Conservation (phyloP, 2,797 vertebrate genomes). For the Siniperca obscura region DNA sequence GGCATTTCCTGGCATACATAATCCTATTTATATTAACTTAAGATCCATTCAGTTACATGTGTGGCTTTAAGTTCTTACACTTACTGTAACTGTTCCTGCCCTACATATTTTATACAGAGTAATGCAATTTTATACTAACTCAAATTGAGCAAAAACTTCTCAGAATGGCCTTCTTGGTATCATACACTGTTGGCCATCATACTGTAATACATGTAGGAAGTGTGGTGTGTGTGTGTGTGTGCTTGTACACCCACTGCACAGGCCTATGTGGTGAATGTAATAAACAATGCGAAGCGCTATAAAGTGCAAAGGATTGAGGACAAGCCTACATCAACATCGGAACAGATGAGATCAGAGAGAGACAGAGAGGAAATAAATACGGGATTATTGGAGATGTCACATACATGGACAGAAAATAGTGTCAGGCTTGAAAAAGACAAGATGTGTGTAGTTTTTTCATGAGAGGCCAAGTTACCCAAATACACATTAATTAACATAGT, state of each 20-base stretch:
- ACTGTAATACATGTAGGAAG: background rate
- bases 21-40: background rate
- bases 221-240: background rate
- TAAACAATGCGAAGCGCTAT: slow-evolving; percentile 58
- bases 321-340: slow-evolving; percentile 60
- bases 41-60: background rate
- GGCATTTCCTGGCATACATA: background rate
- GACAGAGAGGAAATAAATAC: slow-evolving; percentile 52
- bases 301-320: slow-evolving; percentile 70
- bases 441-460: background rate
- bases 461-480: background rate
- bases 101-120: background rate
- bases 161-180: background rate
- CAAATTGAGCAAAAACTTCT: background rate
- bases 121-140: background rate
- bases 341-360: slow-evolving; percentile 54
- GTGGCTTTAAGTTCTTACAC: background rate
- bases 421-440: slow-evolving; percentile 38
- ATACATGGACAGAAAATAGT: slow-evolving; percentile 54
- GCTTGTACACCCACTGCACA: background rate
- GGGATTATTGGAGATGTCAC: slow-evolving; percentile 68
- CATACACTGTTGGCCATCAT: too few species aligned
- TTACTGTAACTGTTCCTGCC: background rate
- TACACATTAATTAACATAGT: background rate
- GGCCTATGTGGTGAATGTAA: slow-evolving; percentile 49